Conservation (phyloP, 1,140 invertebrate genomes). For the Papilio xuthus region DNA sequence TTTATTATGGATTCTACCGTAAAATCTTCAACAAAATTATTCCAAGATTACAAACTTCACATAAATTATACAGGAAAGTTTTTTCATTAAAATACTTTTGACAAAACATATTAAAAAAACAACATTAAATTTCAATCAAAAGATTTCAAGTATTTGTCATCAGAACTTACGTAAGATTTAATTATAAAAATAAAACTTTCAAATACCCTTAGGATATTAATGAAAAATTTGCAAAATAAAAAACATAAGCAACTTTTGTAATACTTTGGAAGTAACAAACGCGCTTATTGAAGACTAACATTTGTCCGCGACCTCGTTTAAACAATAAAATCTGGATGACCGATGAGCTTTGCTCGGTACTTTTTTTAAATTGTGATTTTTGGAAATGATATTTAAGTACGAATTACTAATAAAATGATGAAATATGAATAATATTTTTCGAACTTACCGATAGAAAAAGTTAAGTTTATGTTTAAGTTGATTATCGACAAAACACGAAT, state of each 20-base stretch:
- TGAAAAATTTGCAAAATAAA: slow-evolving; percentile 2
- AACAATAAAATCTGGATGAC: too few species aligned
- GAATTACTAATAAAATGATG: too few species aligned
- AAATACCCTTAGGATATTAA: slow-evolving; percentile 3
- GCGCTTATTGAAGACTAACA: neutral
- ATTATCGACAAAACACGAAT: too few species aligned
- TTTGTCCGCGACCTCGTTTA: too few species aligned
- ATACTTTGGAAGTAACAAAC: neutral
- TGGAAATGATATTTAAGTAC: too few species aligned
- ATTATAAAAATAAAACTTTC: slow-evolving; percentile 1
- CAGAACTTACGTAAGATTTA: neutral
- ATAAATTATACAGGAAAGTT: slow-evolving; percentile 9
- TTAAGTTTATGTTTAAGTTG: too few species aligned
- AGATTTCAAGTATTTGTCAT: neutral
- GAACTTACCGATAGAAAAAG: too few species aligned
- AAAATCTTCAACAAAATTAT: neutral
- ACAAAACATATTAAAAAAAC: neutral
- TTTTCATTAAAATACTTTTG: neutral
- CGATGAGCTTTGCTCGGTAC: too few species aligned
- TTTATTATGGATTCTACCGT: too few species aligned
- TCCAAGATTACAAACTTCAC: neutral
- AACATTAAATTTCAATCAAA: slow-evolving; percentile 18
- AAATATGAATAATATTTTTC: too few species aligned
- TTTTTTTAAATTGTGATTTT: too few species aligned
- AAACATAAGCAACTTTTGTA: neutral